Conservation (phyloP, 2,113 vertebrate species). For the Hypomesus transpacificus region DNA sequence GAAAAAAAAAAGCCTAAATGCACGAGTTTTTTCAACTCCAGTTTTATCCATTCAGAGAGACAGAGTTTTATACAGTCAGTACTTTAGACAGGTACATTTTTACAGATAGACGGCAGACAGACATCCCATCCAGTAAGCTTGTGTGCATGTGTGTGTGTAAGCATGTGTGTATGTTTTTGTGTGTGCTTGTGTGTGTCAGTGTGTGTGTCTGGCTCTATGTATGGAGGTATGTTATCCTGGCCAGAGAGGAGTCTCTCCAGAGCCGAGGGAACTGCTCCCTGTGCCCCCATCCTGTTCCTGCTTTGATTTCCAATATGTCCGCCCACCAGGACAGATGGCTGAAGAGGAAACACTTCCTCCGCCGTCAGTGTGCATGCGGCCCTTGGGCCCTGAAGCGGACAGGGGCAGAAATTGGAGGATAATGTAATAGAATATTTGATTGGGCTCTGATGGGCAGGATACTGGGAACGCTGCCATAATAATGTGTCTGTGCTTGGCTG, state of each 20-base stretch:
- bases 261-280: constrained; percentile 62
- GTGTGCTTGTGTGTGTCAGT: not conserved
- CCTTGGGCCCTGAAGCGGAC: constrained; percentile 66
- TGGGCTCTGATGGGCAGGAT: constrained; percentile 61
- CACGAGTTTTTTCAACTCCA: no score
- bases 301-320: constrained; percentile 82
- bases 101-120: no score
- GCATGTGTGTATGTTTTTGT: not conserved
- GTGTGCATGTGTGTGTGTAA: not conserved
- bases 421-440: constrained; percentile 84
- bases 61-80: no score
- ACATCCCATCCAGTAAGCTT: not conserved
- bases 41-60: no score
- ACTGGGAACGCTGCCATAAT: constrained; percentile 51
- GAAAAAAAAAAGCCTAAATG: no score
- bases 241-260: constrained; percentile 51
- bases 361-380: constrained; percentile 68
- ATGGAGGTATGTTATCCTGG: constrained; percentile 33
- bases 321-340: constrained; percentile 82
- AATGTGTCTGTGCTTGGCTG: constrained; percentile 43
- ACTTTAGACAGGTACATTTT: no score
- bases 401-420: constrained; percentile 79
- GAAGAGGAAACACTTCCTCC: constrained; percentile 75
- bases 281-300: constrained; percentile 69
- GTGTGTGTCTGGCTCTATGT: constrained; percentile 16